Evolutionary conservation across 2,113 vertebrate species (phyloP).

Genomic region (Empidonax traillii): DNA sequence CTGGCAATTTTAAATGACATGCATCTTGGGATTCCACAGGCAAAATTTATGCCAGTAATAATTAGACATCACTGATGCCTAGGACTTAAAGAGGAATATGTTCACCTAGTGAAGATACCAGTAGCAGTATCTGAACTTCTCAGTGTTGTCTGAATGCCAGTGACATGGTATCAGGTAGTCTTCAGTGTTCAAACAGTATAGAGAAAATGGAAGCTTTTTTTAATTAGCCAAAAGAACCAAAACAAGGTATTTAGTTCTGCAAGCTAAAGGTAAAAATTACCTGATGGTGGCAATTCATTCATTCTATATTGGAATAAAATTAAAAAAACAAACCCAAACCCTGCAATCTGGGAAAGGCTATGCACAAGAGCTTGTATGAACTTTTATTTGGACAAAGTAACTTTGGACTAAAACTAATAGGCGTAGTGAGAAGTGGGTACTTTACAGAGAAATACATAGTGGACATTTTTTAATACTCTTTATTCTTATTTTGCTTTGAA

Average conservation of each 20-base stretch:
- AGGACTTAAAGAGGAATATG: background rate
- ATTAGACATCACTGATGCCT: background rate
- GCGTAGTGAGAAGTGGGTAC: background rate
- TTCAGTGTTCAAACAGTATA: background rate
- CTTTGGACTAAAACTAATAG: background rate
- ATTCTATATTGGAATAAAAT: background rate
- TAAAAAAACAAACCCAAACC: background rate
- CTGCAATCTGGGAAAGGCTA: background rate
- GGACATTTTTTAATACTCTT: background rate
- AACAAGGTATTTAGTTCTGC: background rate
- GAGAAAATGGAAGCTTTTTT: background rate
- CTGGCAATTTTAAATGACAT: slow-evolving; percentile 13
- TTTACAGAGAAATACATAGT: background rate
- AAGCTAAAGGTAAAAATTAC: background rate
- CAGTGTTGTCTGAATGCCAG: background rate
- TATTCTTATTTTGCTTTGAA: background rate
- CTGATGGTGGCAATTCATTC: background rate
- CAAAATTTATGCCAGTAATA: slow-evolving; percentile 15
- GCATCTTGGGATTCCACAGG: background rate
- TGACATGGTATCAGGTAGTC: background rate
- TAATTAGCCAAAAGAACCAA: background rate
- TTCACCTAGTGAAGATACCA: background rate
- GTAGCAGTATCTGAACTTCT: background rate
- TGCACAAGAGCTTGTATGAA: background rate
- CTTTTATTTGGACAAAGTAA: background rate